These are phyloP conservation scores for Leistus spinibarbis DNA, from an alignment of 2,888 invertebrate genomes.

Conservation along the genomic window DNA sequence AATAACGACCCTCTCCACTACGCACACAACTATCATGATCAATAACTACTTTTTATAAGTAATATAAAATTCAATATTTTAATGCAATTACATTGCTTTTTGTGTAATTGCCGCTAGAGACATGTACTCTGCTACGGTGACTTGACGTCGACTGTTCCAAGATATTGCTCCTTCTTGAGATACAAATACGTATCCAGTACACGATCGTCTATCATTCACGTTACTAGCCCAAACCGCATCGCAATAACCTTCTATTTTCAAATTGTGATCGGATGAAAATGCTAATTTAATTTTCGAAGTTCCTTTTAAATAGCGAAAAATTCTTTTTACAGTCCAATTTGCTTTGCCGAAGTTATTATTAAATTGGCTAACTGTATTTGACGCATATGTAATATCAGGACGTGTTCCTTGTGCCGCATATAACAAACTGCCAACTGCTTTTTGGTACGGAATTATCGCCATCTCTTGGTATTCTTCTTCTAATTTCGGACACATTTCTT, in stretches of 20 bases:
- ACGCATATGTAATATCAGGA: neutral
- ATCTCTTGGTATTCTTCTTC: slow-evolving; percentile 40
- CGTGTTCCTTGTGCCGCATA: slow-evolving; percentile 39
- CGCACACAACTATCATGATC: neutral
- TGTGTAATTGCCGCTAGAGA: neutral
- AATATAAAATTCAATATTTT: neutral
- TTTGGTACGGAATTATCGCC: too few species aligned
- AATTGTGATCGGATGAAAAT: too few species aligned
- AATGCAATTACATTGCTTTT: neutral
- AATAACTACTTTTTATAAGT: neutral
- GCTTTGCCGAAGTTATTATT: neutral
- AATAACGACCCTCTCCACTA: too few species aligned
- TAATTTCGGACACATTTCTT: too few species aligned
- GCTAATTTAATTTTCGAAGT: neutral
- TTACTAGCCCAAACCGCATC: neutral
- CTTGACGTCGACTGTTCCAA: neutral
- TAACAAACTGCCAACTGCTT: too few species aligned
- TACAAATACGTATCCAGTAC: slow-evolving; percentile 39
- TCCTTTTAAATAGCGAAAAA: too few species aligned
- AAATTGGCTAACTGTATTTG: neutral
- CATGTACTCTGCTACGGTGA: neutral
- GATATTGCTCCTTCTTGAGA: slow-evolving; percentile 27
- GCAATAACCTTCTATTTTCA: neutral
- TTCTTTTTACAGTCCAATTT: neutral
- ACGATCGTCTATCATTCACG: neutral